Conservation (phyloP, 1,140 invertebrate genomes). For the Anagrus nilaparvatae region DNA sequence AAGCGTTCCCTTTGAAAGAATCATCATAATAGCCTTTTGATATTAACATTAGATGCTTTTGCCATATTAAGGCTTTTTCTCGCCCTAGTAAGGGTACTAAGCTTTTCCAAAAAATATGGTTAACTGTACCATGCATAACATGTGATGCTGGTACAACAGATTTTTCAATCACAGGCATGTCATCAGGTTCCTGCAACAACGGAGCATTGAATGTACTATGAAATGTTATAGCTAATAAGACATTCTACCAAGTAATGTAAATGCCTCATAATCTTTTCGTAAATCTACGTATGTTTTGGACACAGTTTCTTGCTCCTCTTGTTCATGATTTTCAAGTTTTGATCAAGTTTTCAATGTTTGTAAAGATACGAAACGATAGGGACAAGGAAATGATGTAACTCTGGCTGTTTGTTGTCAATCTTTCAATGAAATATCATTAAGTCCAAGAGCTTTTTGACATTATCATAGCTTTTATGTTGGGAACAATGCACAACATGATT, state of each 20-base stretch:
- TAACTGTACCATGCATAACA: slow-evolving; percentile 13
- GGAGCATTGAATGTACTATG: slow-evolving; percentile 8
- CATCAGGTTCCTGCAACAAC: slow-evolving; percentile 1
- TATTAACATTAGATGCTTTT: slow-evolving; percentile 6
- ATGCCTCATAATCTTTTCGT: slow-evolving; percentile 5
- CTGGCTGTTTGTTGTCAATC: slow-evolving; percentile 10
- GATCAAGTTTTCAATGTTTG: neutral
- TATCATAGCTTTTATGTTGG: slow-evolving; percentile 3
- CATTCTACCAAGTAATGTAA: neutral
- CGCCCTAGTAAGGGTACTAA: neutral
- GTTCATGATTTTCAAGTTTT: neutral
- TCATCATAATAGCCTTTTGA: too few relatives aligned
- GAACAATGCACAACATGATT: slow-evolving; percentile 8
- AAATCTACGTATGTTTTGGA: slow-evolving; percentile 9
- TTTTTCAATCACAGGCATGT: slow-evolving; percentile 10
- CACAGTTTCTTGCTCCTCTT: too few relatives aligned
- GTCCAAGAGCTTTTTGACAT: slow-evolving; percentile 1
- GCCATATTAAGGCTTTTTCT: slow-evolving; percentile 13
- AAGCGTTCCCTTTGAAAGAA: too few relatives aligned
- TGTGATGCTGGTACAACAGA: slow-evolving; percentile 11
- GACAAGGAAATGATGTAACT: slow-evolving; percentile 3
- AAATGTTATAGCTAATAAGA: slow-evolving; percentile 1
- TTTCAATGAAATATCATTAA: slow-evolving; percentile 2
- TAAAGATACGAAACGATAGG: slow-evolving; percentile 3
- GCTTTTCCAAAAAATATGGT: slow-evolving; percentile 6